phyloP scores from a whole-genome alignment of 1,140 invertebrate genomes.

The Eciton burchellii region DNA sequence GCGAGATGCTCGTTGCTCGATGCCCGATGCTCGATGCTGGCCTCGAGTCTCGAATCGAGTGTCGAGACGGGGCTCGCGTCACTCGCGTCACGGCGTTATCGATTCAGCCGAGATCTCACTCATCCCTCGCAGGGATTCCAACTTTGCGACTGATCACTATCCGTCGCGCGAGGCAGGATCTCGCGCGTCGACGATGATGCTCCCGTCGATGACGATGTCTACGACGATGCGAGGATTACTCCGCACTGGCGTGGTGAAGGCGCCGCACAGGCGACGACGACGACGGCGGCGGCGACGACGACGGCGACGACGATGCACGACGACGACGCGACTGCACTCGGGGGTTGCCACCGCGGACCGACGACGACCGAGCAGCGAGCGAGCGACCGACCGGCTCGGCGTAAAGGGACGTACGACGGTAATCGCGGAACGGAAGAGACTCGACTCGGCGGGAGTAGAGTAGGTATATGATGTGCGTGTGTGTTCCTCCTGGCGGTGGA shows the following conservation, averaged over 20 bases:
- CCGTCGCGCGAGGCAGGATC: neutral
- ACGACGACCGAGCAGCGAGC: conserved; percentile 39
- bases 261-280: conserved; percentile 53
- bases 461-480: conserved; percentile 63
- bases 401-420: conserved; percentile 53
- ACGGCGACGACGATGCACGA: conserved; percentile 55
- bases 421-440: conserved; percentile 55
- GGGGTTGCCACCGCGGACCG: conserved; percentile 49
- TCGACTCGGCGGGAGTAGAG: conserved; percentile 59
- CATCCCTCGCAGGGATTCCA: conserved; percentile 46
- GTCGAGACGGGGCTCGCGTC: conserved; percentile 65
- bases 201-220: conserved; percentile 1
- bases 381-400: conserved; percentile 42
- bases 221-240: conserved; percentile 45
- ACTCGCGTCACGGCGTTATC: conserved; percentile 65
- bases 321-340: conserved; percentile 63
- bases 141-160: conserved; percentile 52
- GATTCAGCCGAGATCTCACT: conserved; percentile 62
- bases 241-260: conserved; percentile 46
- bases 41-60: conserved; percentile 32
- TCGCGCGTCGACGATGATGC: neutral
- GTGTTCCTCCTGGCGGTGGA: conserved; percentile 62
- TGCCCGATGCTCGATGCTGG: no score
- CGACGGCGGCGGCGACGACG: conserved; percentile 51
- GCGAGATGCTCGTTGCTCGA: conserved; percentile 18